Evolutionary conservation across 2,888 invertebrate genomes (phyloP).

Genomic region (Rhorus exstirpatorius): DNA sequence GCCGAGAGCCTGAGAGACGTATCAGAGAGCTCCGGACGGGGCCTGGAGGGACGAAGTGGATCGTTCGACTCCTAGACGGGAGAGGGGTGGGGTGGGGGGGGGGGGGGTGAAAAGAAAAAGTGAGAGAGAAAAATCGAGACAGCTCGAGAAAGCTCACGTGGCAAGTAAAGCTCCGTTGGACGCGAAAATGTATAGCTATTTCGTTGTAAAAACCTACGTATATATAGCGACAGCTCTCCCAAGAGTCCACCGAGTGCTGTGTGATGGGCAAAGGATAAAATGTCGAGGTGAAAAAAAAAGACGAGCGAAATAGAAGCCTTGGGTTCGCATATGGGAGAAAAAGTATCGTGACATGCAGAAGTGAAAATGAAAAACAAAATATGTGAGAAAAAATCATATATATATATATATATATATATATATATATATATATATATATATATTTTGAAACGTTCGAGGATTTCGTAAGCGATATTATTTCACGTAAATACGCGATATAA

Average conservation of each 20-base stretch:
- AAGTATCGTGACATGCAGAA: not conserved
- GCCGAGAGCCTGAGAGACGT: slow-evolving; percentile 29
- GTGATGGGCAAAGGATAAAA: slow-evolving; percentile 41
- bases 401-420: too few species aligned
- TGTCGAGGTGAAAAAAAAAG: slow-evolving; percentile 31
- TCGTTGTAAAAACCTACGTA: not conserved
- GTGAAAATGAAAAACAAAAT: slow-evolving; percentile 42
- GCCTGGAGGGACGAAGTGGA: slow-evolving; percentile 20
- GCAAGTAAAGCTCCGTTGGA: slow-evolving; percentile 34
- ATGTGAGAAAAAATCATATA: not conserved
- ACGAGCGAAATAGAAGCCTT: slow-evolving; percentile 4
- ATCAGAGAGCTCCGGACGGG: slow-evolving; percentile 5
- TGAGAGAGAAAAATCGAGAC: slow-evolving; percentile 12
- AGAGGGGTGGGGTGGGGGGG: not conserved
- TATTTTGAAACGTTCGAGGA: too few species aligned
- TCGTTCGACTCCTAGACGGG: not conserved
- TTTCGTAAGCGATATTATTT: too few species aligned
- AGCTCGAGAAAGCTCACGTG: slow-evolving; percentile 10
- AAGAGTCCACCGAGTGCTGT: slow-evolving; percentile 17
- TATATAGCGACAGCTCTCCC: slow-evolving; percentile 25
- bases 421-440: too few species aligned
- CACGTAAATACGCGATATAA: too few species aligned
- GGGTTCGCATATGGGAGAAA: slow-evolving; percentile 16
- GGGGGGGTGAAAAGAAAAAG: slow-evolving; percentile 26
- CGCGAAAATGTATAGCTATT: slow-evolving; percentile 5